Conservation (phyloP, 2,888 invertebrate genomes). For the Chromoteleia sp. region DNA sequence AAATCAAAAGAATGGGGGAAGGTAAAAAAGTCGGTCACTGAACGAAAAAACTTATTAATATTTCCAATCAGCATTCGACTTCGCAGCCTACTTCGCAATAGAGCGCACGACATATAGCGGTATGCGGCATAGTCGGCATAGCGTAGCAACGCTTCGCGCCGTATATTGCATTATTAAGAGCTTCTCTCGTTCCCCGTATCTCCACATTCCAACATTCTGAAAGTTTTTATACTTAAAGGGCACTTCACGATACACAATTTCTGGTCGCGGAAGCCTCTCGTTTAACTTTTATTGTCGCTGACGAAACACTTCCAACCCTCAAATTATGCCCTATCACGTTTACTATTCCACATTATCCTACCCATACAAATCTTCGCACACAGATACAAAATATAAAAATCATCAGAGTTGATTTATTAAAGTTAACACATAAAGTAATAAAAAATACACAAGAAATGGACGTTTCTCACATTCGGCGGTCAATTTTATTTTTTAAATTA, state of each 20-base stretch:
- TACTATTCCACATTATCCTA: neutral
- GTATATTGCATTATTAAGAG: constrained; percentile 84
- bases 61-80: constrained; percentile 83
- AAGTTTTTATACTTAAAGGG: constrained; percentile 80
- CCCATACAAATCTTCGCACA: neutral
- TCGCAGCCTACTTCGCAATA: constrained; percentile 74
- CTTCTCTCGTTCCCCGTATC: constrained; percentile 73
- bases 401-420: too few species aligned
- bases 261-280: constrained; percentile 57
- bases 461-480: too few species aligned
- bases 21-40: constrained; percentile 64
- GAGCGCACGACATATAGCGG: constrained; percentile 80
- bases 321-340: constrained; percentile 30
- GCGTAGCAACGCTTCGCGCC: constrained; percentile 81
- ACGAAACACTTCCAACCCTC: constrained; percentile 47
- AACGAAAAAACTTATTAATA: constrained; percentile 79
- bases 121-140: constrained; percentile 83
- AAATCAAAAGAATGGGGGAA: constrained; percentile 35
- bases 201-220: constrained; percentile 83
- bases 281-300: constrained; percentile 57
- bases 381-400: too few species aligned
- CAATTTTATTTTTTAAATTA: too few species aligned
- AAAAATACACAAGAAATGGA: too few species aligned
- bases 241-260: constrained; percentile 69
- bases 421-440: too few species aligned